Conservation (phyloP, 2,113 vertebrate genomes). For the Python bivittatus region DNA sequence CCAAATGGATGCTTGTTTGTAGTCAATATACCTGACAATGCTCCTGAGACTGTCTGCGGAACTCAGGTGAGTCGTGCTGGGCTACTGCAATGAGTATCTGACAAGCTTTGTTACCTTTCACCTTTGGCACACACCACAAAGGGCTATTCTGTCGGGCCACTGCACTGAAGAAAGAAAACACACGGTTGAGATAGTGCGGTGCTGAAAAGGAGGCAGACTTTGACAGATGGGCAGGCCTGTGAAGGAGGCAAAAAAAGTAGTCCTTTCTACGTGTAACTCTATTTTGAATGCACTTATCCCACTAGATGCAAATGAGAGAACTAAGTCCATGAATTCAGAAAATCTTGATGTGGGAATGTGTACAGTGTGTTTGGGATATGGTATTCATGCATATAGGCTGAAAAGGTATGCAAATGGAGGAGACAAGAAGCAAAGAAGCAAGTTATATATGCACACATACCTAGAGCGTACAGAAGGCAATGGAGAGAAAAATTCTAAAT, state of each 20-base stretch:
- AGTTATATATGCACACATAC: background rate
- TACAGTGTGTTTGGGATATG: background rate
- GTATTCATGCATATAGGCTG: background rate
- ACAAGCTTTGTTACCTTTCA: constrained; percentile 57
- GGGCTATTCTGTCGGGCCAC: constrained; percentile 89
- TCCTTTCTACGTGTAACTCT: background rate
- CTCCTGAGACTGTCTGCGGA: constrained; percentile 83
- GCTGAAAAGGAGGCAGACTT: no score
- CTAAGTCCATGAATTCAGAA: background rate
- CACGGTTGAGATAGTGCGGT: background rate
- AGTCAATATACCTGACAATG: constrained; percentile 78
- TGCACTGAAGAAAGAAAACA: constrained; percentile 73
- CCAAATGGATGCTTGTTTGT: background rate
- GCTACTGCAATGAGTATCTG: constrained; percentile 80
- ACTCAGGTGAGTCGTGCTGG: constrained; percentile 88
- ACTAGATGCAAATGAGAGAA: background rate
- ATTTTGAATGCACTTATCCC: background rate
- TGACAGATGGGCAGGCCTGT: background rate
- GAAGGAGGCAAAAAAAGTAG: background rate
- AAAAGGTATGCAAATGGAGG: background rate
- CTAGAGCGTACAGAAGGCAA: background rate
- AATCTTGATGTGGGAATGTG: background rate
- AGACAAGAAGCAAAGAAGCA: background rate
- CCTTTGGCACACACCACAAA: constrained; percentile 63
- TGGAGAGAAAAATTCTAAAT: background rate